Evolutionary conservation across 2,888 invertebrate genomes (phyloP), one percentile per base, ranked within the genome.

Genomic region (Cerceris ruficornis): DNA sequence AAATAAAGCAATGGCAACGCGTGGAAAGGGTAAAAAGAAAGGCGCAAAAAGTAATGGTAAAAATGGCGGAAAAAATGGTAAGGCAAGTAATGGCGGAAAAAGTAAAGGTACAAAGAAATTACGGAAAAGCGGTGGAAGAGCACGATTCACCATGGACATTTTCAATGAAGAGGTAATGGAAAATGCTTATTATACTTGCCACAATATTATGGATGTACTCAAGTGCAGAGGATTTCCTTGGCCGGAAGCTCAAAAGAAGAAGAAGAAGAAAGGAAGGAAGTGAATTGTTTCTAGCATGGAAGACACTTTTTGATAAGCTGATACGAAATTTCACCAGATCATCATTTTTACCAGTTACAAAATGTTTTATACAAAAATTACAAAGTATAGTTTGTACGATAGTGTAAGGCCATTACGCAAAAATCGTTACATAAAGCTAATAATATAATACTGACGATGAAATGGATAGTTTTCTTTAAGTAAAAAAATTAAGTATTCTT

Each of bases 121-220:
- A 92, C 88, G 94, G 84, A 94, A 94, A 82, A 94, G 94, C 76
- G 95, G 93, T 62, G 94, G 95, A 67, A 93, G 93, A 79, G 94
- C 95, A 5, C 94, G 95, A 86, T 96, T 96, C 87, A 95, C 96
- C 49, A 96, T 97, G 68, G 98, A 98, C 88, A 96, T 98, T 88
- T 95, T 98, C 88, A 97, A 97, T 81, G 97, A 97, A 86, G 96
- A 96, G 2, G 98, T 98, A 0, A 98, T 98, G 97, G 96, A 97
- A 83, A 98, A 98, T 89, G 97, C 98, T 0, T 98, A 98, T 91
- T 97, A 97, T 89, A 97, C 97, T 0, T 98, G 98, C 85, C 98
- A 98, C 90, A 98, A 98, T 90, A 96, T 98, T 0, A 98, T 98
- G 92, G 98, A 98, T 89, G 94, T 98, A 9, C 93, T 98, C 13